Base-by-base conservation (phyloP, 2,888 invertebrate species). In the Plagiodera versicolora region DNA sequence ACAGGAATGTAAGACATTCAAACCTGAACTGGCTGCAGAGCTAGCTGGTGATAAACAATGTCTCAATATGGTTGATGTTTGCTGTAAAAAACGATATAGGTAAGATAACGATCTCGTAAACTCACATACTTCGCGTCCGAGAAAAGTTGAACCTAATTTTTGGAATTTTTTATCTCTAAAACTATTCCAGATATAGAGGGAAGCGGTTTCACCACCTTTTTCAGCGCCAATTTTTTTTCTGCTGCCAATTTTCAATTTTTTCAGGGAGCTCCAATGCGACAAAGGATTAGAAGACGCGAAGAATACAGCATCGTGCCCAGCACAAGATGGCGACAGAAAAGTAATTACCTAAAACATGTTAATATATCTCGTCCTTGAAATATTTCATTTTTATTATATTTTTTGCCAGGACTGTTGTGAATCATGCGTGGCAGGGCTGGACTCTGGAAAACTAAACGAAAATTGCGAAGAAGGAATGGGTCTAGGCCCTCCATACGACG, bases 361-460 rank as follows among this genome's bases (percentile, higher is more conserved):
- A 24, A 14, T 9, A 9, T 20, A 30, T 39, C n/a, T n/a, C n/a
- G n/a, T n/a, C n/a, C n/a, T n/a, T n/a, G n/a, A n/a, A n/a, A n/a
- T n/a, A n/a, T n/a, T n/a, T n/a, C n/a, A n/a, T n/a, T n/a, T n/a
- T n/a, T n/a, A n/a, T n/a, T n/a, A n/a, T n/a, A n/a, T n/a, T 66
- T 14, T 14, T 14, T 2, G 4, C 14, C 75, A 85, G 80, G 83
- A 84, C 69, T 88, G 88, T 70, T 88, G 88, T 69, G 85, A 86
- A 67, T 84, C 86, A 6, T 88, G 88, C 69, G 84, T 85, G 74
- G 78, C 87, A 44, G 89, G 89, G 1, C 78, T 88, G 35, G 83
- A 86, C 46, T 83, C 85, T 0, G 83, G 83, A n/a, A 83, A 83
- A 44, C 82, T 84, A 55, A 83, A 83, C 19, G 80, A 83, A 69